These are phyloP conservation scores for Oxytorus armatus DNA, from an alignment of 2,888 invertebrate genomes.

Conservation along the genomic window DNA sequence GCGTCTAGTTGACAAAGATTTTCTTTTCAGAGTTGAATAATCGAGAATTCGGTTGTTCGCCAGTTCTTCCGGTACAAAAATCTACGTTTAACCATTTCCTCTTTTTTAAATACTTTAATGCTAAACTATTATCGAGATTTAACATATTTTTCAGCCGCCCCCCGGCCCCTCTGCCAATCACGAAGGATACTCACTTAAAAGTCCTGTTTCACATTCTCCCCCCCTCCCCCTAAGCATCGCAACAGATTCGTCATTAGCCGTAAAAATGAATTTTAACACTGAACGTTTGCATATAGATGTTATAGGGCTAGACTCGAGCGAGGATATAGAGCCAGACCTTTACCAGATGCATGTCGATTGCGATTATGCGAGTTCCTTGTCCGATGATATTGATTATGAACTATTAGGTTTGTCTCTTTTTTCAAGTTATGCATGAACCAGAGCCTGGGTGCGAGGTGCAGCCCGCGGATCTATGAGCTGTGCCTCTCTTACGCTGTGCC, in stretches of 20 bases:
- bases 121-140: background rate
- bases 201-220: no score
- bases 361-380: conserved; percentile 65
- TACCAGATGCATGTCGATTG: conserved; percentile 70
- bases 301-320: conserved; percentile 72
- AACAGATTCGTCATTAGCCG: background rate
- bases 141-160: background rate
- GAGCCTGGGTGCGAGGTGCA: conserved; percentile 54
- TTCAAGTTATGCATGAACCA: conserved; percentile 63
- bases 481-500: conserved; percentile 50
- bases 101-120: no score
- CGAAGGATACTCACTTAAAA: no score
- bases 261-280: conserved; percentile 29
- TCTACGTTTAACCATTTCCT: background rate
- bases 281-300: conserved; percentile 68
- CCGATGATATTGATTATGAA: conserved; percentile 68
- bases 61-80: background rate
- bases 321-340: conserved; percentile 68
- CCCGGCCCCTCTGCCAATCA: no score
- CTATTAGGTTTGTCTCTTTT: conserved; percentile 72
- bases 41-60: background rate
- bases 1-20: conserved; percentile 14
- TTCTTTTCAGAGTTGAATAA: conserved; percentile 23
- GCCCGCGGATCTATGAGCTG: conserved; percentile 55
- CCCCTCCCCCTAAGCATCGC: no score